phyloP scores from a whole-genome alignment of 2,113 vertebrate genomes.

The Hystrix brachyura region DNA sequence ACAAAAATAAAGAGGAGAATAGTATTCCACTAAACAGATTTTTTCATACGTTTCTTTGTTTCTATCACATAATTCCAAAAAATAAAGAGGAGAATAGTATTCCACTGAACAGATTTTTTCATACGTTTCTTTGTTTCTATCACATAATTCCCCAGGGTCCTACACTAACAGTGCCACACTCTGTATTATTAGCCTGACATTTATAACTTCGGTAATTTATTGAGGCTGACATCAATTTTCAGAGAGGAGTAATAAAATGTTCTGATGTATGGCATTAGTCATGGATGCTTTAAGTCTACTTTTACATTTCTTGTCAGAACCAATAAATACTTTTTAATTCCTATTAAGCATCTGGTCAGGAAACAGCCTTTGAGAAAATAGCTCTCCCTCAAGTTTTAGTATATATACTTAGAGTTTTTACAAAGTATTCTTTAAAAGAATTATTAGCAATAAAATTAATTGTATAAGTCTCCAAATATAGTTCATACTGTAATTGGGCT shows the following conservation, averaged over 20 bases:
- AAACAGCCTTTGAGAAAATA: slow-evolving; percentile 64
- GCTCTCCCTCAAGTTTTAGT: slow-evolving; percentile 55
- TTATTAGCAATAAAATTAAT: slow-evolving; percentile 30
- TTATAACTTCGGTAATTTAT: slow-evolving; percentile 73
- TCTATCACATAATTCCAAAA: slow-evolving; percentile 40
- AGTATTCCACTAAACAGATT: neutral
- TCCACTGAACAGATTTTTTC: neutral
- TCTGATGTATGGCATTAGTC: slow-evolving; percentile 69
- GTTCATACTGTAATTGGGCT: neutral
- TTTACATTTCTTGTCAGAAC: slow-evolving; percentile 79
- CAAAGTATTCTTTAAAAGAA: slow-evolving; percentile 60
- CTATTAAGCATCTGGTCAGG: slow-evolving; percentile 57
- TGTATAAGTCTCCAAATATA: neutral
- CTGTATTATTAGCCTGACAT: slow-evolving; percentile 42
- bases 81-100: slow-evolving; percentile 18
- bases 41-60: slow-evolving; percentile 54
- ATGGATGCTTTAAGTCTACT: slow-evolving; percentile 65
- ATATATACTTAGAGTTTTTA: slow-evolving; percentile 41
- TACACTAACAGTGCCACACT: slow-evolving; percentile 17
- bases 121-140: slow-evolving; percentile 56
- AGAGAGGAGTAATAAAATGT: slow-evolving; percentile 73
- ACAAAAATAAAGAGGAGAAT: slow-evolving; percentile 7
- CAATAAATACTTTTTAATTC: slow-evolving; percentile 77
- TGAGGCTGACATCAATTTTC: slow-evolving; percentile 72
- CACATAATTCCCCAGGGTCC: neutral